A percentile compares a stretch with the other conserved stretches of the same genome.
These are phyloP conservation scores for Trematocara nigrifrons DNA, from an alignment of 2,113 vertebrate species.

Conservation along the genomic window DNA sequence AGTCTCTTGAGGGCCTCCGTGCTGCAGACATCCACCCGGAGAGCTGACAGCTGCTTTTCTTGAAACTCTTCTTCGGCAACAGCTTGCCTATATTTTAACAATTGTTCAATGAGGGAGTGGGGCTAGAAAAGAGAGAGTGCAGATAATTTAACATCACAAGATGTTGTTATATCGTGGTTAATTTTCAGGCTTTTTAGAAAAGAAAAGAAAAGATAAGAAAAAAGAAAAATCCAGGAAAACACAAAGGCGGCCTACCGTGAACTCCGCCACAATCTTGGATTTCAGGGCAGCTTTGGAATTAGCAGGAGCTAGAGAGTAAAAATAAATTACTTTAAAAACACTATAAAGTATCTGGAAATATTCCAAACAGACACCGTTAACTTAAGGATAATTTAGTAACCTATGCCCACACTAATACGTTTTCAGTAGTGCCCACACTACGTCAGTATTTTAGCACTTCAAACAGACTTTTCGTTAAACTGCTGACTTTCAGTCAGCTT, in stretches of 20 bases:
- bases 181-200: neutral
- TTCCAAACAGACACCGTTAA: neutral
- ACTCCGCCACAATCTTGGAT: constrained; percentile 96
- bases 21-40: constrained; percentile 91
- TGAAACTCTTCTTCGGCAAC: constrained; percentile 87
- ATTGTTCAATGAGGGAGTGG: constrained; percentile 83
- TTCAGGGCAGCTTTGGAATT: constrained; percentile 89
- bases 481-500: neutral
- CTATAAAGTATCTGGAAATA: neutral
- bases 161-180: neutral
- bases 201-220: neutral
- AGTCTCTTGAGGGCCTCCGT: constrained; percentile 92
- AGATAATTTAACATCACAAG: neutral
- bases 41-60: constrained; percentile 89
- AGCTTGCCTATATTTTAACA: constrained; percentile 77
- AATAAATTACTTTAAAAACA: neutral
- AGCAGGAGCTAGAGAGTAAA: constrained; percentile 59
- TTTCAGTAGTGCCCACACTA: neutral
- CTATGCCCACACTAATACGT: neutral
- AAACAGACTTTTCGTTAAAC: neutral
- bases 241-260: constrained; percentile 80
- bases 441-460: neutral
- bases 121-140: constrained; percentile 69
- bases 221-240: neutral
- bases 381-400: neutral